Base-by-base conservation (phyloP, 2,797 vertebrate genomes). In the Enteromius thamalakanensis region DNA sequence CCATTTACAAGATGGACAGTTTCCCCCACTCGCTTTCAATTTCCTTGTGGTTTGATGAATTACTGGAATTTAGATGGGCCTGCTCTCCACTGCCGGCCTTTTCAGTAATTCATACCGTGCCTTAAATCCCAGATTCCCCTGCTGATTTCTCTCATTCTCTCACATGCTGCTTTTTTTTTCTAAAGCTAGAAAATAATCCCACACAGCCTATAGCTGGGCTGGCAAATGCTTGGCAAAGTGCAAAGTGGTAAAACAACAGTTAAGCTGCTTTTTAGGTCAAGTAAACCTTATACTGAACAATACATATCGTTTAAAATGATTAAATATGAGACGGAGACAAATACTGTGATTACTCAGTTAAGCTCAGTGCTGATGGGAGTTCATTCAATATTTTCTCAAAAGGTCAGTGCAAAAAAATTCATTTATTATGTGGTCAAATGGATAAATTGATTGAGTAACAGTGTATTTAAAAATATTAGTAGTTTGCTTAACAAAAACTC, bases 61-160 rank as follows among this genome's bases (percentile, higher is more conserved):
- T 62, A 62, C 53, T 34, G 53, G 19, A 62, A 80, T 80, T 71
- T 55, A 47, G 45, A 65, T 49, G 23, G 32, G 55, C 26, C 45
- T 40, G n/a, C 47, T 58, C 55, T 72, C 8, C 19, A 62, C 11
- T 0, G 10, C 10, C 17, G 2, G 12, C 49, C 64, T 55, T 70
- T 80, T 45, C 53, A 49, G 76, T 78, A 32, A 78, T 78, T 80
- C 49, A 65, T 8, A n/a, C 9, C 3, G 34, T 58, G 49, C 34
- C 49, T 69, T 9, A 70, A 69, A 76, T 47, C 51, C 17, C 23
- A 45, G 37, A 45, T 32, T 26, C 37, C 51, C 23, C 34, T 76
- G 34, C 37, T 45, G 67, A 40, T 76, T 81, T 34, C 51, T 42
- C 49, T 80, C 17, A 47, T 34, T 51, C 19, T 60, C 29, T 23